phyloP scores from a whole-genome alignment of 2,888 invertebrate genomes.

The Nysson spinosus region DNA sequence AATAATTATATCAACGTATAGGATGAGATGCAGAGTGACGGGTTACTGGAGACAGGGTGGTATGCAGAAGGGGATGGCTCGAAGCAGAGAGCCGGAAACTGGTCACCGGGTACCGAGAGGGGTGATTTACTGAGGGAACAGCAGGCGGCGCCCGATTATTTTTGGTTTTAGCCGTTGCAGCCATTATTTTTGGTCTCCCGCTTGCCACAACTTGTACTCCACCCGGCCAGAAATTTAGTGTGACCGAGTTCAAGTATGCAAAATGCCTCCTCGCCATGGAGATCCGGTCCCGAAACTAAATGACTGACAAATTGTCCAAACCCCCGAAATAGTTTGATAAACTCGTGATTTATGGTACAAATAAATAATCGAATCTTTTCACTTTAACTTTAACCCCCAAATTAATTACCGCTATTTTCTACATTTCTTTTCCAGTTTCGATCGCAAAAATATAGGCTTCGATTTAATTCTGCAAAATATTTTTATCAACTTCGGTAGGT shows the following conservation, averaged over 20 bases:
- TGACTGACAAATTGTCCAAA: conserved; percentile 38
- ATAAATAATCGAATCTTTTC: too few relatives aligned
- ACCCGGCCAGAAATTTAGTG: conserved; percentile 61
- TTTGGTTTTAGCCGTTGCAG: conserved; percentile 71
- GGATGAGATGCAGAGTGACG: conserved; percentile 34
- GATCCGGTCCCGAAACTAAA: conserved; percentile 26
- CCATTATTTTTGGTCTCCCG: conserved; percentile 67
- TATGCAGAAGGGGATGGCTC: conserved; percentile 23
- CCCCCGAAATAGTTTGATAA: conserved; percentile 17
- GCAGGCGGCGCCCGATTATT: conserved; percentile 74
- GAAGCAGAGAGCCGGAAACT: conserved; percentile 52
- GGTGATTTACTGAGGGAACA: conserved; percentile 72
- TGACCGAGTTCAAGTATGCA: conserved; percentile 54
- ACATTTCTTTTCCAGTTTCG: too few relatives aligned
- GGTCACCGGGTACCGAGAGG: conserved; percentile 62
- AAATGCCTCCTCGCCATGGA: conserved; percentile 47
- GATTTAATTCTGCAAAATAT: too few relatives aligned
- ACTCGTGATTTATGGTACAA: conserved; percentile 3
- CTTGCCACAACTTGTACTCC: conserved; percentile 54
- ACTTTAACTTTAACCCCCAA: too few relatives aligned
- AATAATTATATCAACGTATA: conserved; percentile 64
- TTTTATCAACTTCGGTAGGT: too few relatives aligned
- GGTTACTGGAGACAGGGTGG: conserved; percentile 18
- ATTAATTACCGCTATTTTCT: too few relatives aligned
- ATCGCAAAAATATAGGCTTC: too few relatives aligned